These are phyloP conservation scores for Pyrocephalus nanus DNA, from an alignment of 2,797 vertebrate genomes.

Conservation along the genomic window DNA sequence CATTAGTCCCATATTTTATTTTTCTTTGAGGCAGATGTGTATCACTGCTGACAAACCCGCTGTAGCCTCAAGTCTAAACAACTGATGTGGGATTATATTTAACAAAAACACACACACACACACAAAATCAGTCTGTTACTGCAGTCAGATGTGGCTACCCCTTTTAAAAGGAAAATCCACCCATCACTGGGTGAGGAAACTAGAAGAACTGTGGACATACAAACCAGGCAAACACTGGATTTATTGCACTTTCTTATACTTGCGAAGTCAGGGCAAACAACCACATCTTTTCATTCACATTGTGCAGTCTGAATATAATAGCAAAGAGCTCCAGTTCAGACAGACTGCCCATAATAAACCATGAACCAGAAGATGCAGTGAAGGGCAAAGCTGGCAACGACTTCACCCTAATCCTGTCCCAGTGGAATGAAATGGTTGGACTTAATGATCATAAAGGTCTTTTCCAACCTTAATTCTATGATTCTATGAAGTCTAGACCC, in stretches of 20 bases:
- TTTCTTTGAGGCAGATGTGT: not conserved
- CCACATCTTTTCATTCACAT: not conserved
- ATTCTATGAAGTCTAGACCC: not conserved
- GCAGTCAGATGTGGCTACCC: not conserved
- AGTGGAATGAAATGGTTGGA: not conserved
- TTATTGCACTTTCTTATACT: not conserved
- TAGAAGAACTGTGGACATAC: not conserved
- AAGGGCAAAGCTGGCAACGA: not conserved
- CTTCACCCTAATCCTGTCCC: not conserved
- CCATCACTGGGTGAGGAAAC: not conserved
- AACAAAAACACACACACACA: not conserved
- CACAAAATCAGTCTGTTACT: not conserved
- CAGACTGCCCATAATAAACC: not conserved
- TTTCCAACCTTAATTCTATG: not conserved
- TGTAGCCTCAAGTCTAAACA: not conserved
- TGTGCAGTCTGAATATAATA: fast-evolving
- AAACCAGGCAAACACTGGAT: not conserved
- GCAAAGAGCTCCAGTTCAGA: not conserved
- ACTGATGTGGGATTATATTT: not conserved
- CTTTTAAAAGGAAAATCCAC: not conserved
- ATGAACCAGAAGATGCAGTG: not conserved
- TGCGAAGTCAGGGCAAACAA: not conserved
- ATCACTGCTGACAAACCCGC: not conserved
- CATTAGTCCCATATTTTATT: not conserved
- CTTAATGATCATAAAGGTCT: not conserved